These are phyloP conservation scores for Coilia nasus DNA, from an alignment of 2,797 vertebrate genomes.

Conservation along the genomic window DNA sequence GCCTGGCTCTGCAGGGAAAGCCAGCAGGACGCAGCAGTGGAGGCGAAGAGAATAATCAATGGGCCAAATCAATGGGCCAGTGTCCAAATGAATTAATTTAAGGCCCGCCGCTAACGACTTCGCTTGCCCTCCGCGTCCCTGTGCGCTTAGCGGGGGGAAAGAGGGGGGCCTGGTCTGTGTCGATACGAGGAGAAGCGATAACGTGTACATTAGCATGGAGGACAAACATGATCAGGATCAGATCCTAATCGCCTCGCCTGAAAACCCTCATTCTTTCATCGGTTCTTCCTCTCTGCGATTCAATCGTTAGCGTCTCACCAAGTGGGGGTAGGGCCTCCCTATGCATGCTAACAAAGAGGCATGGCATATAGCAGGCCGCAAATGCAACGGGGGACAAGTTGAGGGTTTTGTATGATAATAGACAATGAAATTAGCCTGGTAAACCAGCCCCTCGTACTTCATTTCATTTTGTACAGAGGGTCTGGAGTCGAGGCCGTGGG, in stretches of 20 bases:
- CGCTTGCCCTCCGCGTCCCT: neutral
- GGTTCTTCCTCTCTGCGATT: neutral
- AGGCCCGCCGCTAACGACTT: slow-evolving; percentile 1
- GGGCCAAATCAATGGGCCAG: neutral
- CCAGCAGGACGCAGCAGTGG: neutral
- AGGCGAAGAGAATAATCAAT: neutral
- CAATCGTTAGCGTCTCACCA: neutral
- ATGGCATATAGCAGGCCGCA: neutral
- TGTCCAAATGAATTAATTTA: slow-evolving; percentile 20
- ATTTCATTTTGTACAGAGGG: no score
- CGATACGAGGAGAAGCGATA: neutral
- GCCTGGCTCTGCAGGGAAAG: neutral
- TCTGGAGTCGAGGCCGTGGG: no score
- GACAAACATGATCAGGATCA: slow-evolving; percentile 15
- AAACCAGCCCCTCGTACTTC: no score
- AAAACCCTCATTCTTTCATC: neutral
- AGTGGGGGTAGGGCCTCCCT: neutral
- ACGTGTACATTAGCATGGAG: slow-evolving; percentile 11
- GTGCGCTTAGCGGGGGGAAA: neutral
- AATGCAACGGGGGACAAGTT: no score
- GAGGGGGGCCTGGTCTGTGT: neutral
- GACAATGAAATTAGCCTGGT: no score
- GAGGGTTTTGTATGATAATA: no score
- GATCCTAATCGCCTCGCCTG: neutral
- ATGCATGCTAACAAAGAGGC: neutral